Base-by-base conservation (phyloP, 2,113 vertebrate species). In the Crotophaga sulcirostris region DNA sequence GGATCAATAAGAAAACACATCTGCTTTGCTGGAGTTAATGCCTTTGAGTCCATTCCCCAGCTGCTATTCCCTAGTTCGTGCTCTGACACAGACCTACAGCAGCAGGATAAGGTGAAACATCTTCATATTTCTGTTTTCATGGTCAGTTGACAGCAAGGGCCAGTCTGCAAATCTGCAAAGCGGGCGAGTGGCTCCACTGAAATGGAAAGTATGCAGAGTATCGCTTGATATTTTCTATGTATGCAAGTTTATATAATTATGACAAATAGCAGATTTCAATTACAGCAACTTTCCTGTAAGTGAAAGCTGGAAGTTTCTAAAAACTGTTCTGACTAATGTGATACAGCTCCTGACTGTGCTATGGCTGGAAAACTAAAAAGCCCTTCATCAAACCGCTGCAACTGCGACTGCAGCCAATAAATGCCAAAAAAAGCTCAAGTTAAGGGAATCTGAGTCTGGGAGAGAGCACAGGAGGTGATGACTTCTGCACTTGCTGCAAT, bases 1-100 rank as follows among this genome's bases (percentile, higher is more conserved):
- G 1, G 2, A 51, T 20, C 0, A 9, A 54, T 1, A n/a, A 4
- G 0, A 1, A 23, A 16, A 34, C 9, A 16, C 58, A 52, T 10
- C 62, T 21, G 28, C 49, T 74, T 42, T 36, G 55, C 20, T 56
- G 74, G 15, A 38, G 20, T 45, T 51, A 8, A 21, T 38, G 79
- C 29, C 23, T 56, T 31, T 9, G 13, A 31, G 44, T 8, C 20
- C 83, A 51, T 25, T 16, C n/a, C n/a, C n/a, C n/a, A 52, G 26
- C 42, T 31, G 54, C 25, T 28, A 3, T 1, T 38, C 47, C 7
- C 70, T 68, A 45, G 72, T 8, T 33, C 3, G 1, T 23, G 31
- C 81, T n/a, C 45, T 6, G 20, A 20, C 63, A 34, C 3, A 1
- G 59, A 55, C 17, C n/a, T 8, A 23, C 21, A 58, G 66, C 84